Evolutionary conservation across 2,113 vertebrate species (phyloP).

Genomic region (Circaetus gallicus): DNA sequence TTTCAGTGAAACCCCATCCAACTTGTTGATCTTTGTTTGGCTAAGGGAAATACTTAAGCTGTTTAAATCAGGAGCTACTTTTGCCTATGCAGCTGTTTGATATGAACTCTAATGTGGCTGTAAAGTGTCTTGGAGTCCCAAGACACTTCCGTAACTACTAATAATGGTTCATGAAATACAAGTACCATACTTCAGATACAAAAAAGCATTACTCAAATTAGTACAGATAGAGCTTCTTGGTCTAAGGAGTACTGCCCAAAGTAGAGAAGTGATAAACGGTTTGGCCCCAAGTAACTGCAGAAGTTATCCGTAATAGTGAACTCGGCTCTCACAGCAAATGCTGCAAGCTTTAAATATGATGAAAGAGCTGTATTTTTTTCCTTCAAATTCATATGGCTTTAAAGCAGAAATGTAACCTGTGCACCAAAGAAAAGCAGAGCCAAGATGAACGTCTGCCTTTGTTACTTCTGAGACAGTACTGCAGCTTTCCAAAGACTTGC

Average conservation of each 20-base stretch:
- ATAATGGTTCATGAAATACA: neutral
- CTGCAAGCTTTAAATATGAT: neutral
- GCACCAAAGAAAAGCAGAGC: neutral
- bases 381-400: neutral
- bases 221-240: neutral
- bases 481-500: neutral
- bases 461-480: neutral
- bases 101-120: neutral
- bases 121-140: neutral
- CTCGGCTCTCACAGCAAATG: neutral
- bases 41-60: conserved; percentile 10
- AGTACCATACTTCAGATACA: neutral
- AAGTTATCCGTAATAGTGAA: neutral
- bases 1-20: conserved; percentile 15
- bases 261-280: neutral
- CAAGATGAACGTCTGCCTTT: neutral
- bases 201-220: neutral
- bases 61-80: neutral
- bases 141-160: neutral
- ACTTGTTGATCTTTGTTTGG: conserved; percentile 16
- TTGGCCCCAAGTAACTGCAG: neutral
- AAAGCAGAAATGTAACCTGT: neutral
- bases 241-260: neutral
- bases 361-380: neutral
- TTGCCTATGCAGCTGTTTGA: neutral